Base-by-base conservation (phyloP, 2,888 invertebrate genomes). In the Dorcus hopei region DNA sequence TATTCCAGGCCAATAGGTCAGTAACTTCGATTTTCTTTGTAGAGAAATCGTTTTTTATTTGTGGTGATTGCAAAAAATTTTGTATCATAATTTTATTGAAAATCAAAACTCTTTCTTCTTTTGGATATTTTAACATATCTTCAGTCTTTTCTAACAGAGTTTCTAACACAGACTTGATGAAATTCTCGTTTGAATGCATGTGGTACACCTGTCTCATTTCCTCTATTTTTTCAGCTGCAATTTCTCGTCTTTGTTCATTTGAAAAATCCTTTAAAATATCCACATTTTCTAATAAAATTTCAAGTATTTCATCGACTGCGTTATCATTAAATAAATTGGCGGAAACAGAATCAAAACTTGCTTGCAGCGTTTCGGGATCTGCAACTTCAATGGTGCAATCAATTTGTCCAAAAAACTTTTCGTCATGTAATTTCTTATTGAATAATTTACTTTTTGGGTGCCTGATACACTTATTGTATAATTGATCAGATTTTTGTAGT, bases 1-100 rank as follows among this genome's bases (percentile, higher is more conserved):
- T 84, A 64, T 83, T 85, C 85, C 84, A 85, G 1, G 78, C 73
- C 38, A 77, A 54, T 9, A 79, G 49, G 54, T 77, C 69, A 2
- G 70, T 71, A 1, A 76, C 68, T 9, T 61, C 33, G 9, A 76
- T 61, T 59, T 70, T 71, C 48, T 67, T 66, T 4, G 64, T 66
- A 38, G 51, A 42, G 9, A 52, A 39, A 41, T 57, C 33, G 3
- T 19, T 16, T 8, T 48, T 33, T 8, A 8, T 2, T 26, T 47
- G 33, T 6, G 48, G 23, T 11, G 48, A 14, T 49, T 52, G 19
- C 3, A 52, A 52, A 19, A 55, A n/a, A 52, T 33, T 19, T 14
- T 52, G 55, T 33, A 49, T 16, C 19, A 52, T 19, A 14, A 23
- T 26, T 42, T 54, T 59, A 14, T 52, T 59, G 7, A 59, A 14